Evolutionary conservation across 2,888 invertebrate genomes (phyloP), one percentile per base, ranked within the genome.

Genomic region (Oasisia sp.): DNA sequence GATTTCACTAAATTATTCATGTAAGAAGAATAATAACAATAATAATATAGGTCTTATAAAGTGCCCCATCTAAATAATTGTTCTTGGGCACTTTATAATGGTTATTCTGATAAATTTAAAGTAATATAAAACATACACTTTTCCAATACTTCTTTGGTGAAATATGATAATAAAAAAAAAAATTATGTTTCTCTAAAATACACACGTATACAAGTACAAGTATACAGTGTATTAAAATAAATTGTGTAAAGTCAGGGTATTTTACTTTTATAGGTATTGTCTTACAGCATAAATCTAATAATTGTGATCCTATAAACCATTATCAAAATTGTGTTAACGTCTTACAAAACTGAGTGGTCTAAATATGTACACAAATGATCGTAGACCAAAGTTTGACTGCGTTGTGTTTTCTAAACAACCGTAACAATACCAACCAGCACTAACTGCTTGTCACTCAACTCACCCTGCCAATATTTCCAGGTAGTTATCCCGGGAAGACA

Each of bases 401-500:
- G n/a, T n/a, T n/a, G n/a, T 58, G 19, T 11, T 58, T 58, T 58
- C 58, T 58, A 11, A 58, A 58, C 58, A 58, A 9, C 12, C 14
- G 4, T 58, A 19, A n/a, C 27, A 74, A 7, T 74, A 27, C n/a
- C 14, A 27, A 74, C 74, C 74, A 74, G 27, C 74, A 74, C 5
- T 19, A 74, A 74, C 3, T 27, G n/a, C 27, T 8, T 50, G 50
- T 11, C 50, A 50, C 50, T 45, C 45, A 45, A 58, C 58, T 92
- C 93, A 96, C 96, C 94, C 94, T 89, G 94, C 89, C 8, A 98
- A 96, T 93, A 98, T 97, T 93, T 97, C 97, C 94, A 97, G 96
- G 95, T 98, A 98, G 89, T 97, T 97, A 32, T 97, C 97, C 92
- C 98, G 97, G 95, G 97, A 97, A 94, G 97, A 97, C 93, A 98